Base-by-base conservation (phyloP, 2,888 invertebrate genomes). In the Nephrocerus scutellatus region DNA sequence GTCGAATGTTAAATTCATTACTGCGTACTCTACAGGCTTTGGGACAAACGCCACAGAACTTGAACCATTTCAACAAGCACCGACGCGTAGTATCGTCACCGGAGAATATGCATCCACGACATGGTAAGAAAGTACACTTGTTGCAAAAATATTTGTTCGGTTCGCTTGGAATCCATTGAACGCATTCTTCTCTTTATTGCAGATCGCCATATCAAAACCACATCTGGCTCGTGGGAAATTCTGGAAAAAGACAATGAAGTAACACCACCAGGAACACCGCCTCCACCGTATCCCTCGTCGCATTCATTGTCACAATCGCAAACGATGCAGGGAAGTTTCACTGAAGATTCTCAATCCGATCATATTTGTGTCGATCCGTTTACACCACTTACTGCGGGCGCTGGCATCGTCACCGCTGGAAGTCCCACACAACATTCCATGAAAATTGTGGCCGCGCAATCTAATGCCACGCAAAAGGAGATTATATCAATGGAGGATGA, bases 401-500 rank as follows among this genome's bases (percentile, higher is more conserved):
- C 22, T 42, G 19, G 15, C 25, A 39, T 47, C 5, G 52, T 53
- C 26, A 41, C 47, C 9, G 55, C 42, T 25, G 43, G 49, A 38
- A 48, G 48, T 46, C 46, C 43, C 43, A 49, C 52, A 47, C 47
- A 61, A 4, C 60, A 57, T 59, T 60, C 59, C 54, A 60, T 50
- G 34, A 64, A 60, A 48, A 63, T 64, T 41, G 55, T 60, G 22
- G 61, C 63, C 22, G 61, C 64, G 21, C 66, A 65, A 48, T 53
- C 61, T 6, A 60, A 56, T 44, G 55, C 58, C 30, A 57, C 59
- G 3, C 87, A 86, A 60, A 77, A 84, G 62, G 82, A 84, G 30
- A 92, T 93, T 42, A 89, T 93, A 57, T 90, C 90, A 12, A 92
- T 93, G 88, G 93, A 95, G 63, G 93, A 93, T 60, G 93, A 93